Evolutionary conservation across 2,888 invertebrate genomes (phyloP), one percentile per base, ranked within the genome.

Genomic region (Agriopis leucophaearia): DNA sequence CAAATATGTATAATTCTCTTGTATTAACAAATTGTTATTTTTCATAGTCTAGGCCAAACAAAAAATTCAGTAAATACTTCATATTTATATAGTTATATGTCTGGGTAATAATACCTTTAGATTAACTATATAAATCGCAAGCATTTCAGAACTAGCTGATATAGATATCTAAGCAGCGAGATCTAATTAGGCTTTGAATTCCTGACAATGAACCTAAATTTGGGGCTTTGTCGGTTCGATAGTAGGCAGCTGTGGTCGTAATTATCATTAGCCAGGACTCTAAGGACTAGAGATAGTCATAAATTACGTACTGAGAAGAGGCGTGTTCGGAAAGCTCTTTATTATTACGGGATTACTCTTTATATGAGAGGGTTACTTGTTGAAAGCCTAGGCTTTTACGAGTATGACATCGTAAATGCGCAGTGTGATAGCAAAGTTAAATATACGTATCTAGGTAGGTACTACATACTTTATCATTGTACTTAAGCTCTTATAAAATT

Each of bases 231-330:
- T 71, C 54, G 61, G 58, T 55, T 71, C 66, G 18, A 66, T 51
- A 58, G 63, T 56, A 57, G 64, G 56, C 70, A 74, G 65, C 61
- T 70, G 73, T 10, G 66, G 55, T 57, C 51, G 67, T 54, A 70
- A 73, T 72, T 69, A 71, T 69, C 69, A 68, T 72, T 70, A 72
- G 62, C 67, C 56, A 66, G 40, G 55, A 51, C 61, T 54, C 54
- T 51, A 40, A 56, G 59, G 63, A 55, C 54, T 69, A 59, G 64
- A 60, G 62, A 66, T 62, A 64, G 56, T 69, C 64, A 64, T 67
- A 70, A 69, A 69, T 69, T 64, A 52, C 64, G 44, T 47, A 64
- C 68, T 64, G 68, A 47, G 63, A 56, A 59, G 51, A 60, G 68
- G 68, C 64, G 64, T 64, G 56, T 56, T 64, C 56, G 38, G 38